Evolutionary conservation across 1,140 invertebrate species (phyloP).

Genomic region (Conus ventricosus): DNA sequence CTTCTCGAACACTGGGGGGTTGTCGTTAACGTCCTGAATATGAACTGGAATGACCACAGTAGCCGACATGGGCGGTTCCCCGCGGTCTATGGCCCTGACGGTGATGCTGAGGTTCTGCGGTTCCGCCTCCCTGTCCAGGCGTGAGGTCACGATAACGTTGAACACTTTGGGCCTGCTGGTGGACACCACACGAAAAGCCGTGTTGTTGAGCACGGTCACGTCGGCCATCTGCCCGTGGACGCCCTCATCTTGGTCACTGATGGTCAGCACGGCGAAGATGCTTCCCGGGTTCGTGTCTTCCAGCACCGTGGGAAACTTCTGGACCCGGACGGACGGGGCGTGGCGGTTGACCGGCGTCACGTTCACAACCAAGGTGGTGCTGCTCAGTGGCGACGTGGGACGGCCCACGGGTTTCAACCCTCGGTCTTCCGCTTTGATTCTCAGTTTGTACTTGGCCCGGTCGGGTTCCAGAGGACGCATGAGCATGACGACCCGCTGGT

Average conservation of each 20-base stretch:
- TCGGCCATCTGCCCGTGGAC: conserved; percentile 87
- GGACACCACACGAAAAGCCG: conserved; percentile 85
- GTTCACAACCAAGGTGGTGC: conserved; percentile 84
- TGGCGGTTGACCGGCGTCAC: conserved; percentile 91
- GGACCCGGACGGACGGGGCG: conserved; percentile 87
- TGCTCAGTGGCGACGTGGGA: conserved; percentile 75
- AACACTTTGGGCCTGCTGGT: conserved; percentile 80
- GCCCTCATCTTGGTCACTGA: conserved; percentile 88
- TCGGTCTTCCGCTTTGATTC: conserved; percentile 88
- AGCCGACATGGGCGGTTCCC: conserved; percentile 81
- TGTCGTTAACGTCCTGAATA: conserved; percentile 88
- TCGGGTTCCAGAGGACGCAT: conserved; percentile 82
- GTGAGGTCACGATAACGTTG: conserved; percentile 73
- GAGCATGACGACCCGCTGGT: conserved; percentile 91
- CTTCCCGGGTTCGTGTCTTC: conserved; percentile 79
- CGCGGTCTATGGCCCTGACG: conserved; percentile 87
- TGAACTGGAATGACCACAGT: conserved; percentile 74
- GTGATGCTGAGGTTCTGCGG: conserved; percentile 82
- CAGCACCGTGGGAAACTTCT: conserved; percentile 84
- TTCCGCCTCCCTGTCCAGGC: conserved; percentile 84
- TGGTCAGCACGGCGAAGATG: conserved; percentile 89
- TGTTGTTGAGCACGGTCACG: conserved; percentile 89
- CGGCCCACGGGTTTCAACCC: conserved; percentile 79
- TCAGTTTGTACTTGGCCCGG: conserved; percentile 80
- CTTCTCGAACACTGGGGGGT: conserved; percentile 90